A percentile compares a stretch with the other conserved stretches of the same genome.
phyloP scores from a whole-genome alignment of 2,797 vertebrate species.

The Brachyrhaphis roseni region DNA sequence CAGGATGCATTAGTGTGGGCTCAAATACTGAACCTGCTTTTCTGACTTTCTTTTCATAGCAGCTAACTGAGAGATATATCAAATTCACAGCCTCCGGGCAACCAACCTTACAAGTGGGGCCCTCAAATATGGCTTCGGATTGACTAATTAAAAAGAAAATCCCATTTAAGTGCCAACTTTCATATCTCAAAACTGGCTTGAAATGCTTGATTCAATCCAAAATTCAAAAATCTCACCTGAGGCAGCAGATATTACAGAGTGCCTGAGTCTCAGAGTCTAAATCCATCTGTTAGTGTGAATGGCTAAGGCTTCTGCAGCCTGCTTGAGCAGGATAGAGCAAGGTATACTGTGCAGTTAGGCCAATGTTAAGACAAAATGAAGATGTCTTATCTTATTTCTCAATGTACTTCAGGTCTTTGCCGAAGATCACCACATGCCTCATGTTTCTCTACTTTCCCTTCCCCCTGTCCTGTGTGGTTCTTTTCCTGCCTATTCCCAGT shows the following conservation, averaged over 20 bases:
- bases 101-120: conserved; percentile 40
- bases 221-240: conserved; percentile 67
- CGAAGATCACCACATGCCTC: conserved; percentile 31
- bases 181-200: conserved; percentile 56
- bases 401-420: conserved; percentile 25
- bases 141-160: conserved; percentile 73
- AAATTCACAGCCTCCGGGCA: conserved; percentile 34
- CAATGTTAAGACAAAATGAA: conserved; percentile 60
- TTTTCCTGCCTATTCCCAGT: conserved; percentile 30
- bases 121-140: conserved; percentile 36
- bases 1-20: conserved; percentile 3
- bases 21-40: conserved; percentile 35
- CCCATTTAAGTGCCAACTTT: conserved; percentile 56
- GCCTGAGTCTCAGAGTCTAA: conserved; percentile 60
- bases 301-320: conserved; percentile 19
- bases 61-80: conserved; percentile 49
- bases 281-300: conserved; percentile 57
- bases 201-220: conserved; percentile 63
- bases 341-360: conserved; percentile 36
- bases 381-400: conserved; percentile 66
- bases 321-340: conserved; percentile 39
- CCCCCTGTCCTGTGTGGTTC: conserved; percentile 35
- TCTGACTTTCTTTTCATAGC: conserved; percentile 38
- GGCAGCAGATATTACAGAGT: conserved; percentile 54
- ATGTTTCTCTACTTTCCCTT: conserved; percentile 5